These are phyloP conservation scores for Bilobella aurantiaca DNA, from an alignment of 1,140 invertebrate genomes.

Conservation along the genomic window DNA sequence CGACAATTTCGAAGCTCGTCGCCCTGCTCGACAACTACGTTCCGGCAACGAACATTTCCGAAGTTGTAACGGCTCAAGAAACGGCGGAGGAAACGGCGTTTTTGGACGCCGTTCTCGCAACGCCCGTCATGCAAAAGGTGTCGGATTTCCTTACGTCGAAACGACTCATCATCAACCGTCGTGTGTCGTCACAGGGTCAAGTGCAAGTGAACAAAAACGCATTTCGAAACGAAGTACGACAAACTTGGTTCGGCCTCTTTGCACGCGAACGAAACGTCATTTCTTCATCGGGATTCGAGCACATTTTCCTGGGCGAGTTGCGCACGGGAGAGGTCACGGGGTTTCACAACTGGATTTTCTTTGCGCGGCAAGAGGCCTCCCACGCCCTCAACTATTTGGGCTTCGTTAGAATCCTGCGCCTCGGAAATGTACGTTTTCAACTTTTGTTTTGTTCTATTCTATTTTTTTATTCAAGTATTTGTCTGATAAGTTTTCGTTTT, in stretches of 20 bases:
- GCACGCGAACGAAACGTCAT: slow-evolving; percentile 61
- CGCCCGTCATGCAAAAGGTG: slow-evolving; percentile 60
- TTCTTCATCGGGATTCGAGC: slow-evolving; percentile 74
- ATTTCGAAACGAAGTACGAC: slow-evolving; percentile 60
- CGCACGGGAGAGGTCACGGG: slow-evolving; percentile 65
- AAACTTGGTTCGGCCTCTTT: slow-evolving; percentile 71
- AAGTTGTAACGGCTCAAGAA: slow-evolving; percentile 63
- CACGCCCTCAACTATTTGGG: slow-evolving; percentile 64
- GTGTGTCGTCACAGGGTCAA: slow-evolving; percentile 11
- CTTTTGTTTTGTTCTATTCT: no score
- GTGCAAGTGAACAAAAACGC: slow-evolving; percentile 39
- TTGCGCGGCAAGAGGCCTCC: slow-evolving; percentile 57
- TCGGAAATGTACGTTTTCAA: slow-evolving; percentile 54
- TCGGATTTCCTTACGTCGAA: slow-evolving; percentile 60
- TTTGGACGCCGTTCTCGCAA: slow-evolving; percentile 60
- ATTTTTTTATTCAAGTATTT: no score
- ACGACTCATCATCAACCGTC: slow-evolving; percentile 40
- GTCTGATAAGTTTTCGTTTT: neutral
- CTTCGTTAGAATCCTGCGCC: slow-evolving; percentile 54
- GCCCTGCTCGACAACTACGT: slow-evolving; percentile 66
- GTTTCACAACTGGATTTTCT: slow-evolving; percentile 83
- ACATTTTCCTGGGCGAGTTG: slow-evolving; percentile 73
- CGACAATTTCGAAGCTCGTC: slow-evolving; percentile 56
- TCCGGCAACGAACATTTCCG: slow-evolving; percentile 56
- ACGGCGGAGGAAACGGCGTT: slow-evolving; percentile 62